Conservation (phyloP, 2,888 invertebrate genomes). For the Tenodera sinensis region DNA sequence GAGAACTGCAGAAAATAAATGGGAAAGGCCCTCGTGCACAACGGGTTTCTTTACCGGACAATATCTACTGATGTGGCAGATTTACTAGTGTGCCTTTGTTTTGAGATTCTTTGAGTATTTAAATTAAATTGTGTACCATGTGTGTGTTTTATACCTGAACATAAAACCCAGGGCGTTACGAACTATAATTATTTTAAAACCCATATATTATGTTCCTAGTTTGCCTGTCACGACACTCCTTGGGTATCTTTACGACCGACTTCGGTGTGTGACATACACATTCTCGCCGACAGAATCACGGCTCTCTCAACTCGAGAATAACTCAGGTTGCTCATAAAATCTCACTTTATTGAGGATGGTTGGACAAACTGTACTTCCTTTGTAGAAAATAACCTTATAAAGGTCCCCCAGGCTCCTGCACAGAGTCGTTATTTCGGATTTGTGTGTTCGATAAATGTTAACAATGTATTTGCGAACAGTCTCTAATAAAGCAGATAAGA, state of each 20-base stretch:
- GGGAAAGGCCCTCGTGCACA: no score
- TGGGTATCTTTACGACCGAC: background rate
- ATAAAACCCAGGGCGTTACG: no score
- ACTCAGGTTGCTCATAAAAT: background rate
- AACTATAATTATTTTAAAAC: no score
- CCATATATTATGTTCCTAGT: background rate
- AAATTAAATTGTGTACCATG: no score
- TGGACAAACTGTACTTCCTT: background rate
- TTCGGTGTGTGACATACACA: background rate
- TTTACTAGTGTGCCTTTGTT: no score
- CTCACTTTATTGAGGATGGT: background rate
- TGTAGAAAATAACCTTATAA: background rate
- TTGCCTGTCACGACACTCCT: background rate
- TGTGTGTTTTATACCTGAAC: no score
- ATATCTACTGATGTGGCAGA: no score
- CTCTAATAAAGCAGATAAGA: background rate
- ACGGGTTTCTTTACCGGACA: no score
- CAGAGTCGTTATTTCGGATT: background rate
- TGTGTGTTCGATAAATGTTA: background rate
- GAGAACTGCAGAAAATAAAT: no score
- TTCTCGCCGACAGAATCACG: background rate
- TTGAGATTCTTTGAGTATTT: no score
- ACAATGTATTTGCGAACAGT: background rate
- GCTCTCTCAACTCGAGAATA: background rate
- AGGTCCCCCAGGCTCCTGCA: background rate